Evolutionary conservation across 2,797 vertebrate species (phyloP), one percentile per base, ranked within the genome.

Genomic region (Melanotaenia parkinsoni): DNA sequence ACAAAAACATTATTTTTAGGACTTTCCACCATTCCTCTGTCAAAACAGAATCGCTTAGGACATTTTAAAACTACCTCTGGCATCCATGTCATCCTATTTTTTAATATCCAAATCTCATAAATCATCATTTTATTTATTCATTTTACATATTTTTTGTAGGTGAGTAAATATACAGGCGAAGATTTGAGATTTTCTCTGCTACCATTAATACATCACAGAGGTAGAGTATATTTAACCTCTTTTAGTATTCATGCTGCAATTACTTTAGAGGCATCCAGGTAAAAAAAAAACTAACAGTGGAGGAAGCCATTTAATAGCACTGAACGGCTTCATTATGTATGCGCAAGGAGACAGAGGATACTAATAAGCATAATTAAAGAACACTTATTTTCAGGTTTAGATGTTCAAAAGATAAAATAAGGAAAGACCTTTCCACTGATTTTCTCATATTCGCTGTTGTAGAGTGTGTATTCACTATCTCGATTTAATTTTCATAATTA

Each of bases 371-470:
- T 38, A 43, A 32, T 60, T 56, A 59, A 65, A 62, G 24, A 65
- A 18, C 22, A 68, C 20, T 30, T 16, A 22, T 32, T 45, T 64
- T 14, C 4, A 26, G 7, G 58, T 64, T 71, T 6, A 14, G 58
- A 20, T 59, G 45, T 30, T 62, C 58, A 53, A 51, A 86, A 69
- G 50, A 80, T 62, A 28, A 71, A 47, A 22, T 35, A 30, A 18
- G 12, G 62, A 14, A 6, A 61, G 14, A 43, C 0, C 6, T 57
- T 74, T 38, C 13, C 20, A 43, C 61, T 28, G 0, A 26, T 70
- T 70, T 76, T 43, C 35, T 63, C 28, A 80, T 58, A 54, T 59
- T 58, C 50, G 20, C 8, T 35, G 11, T 14, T 26, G 47, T 22
- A 63, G 22, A 63, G 56, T 26, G 70, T 57, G 26, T 54, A n/a